Percentiles rank a stretch among this genome's conserved stretches.
phyloP scores from a whole-genome alignment of 2,113 vertebrate species.

The Vulpes lagopus region DNA sequence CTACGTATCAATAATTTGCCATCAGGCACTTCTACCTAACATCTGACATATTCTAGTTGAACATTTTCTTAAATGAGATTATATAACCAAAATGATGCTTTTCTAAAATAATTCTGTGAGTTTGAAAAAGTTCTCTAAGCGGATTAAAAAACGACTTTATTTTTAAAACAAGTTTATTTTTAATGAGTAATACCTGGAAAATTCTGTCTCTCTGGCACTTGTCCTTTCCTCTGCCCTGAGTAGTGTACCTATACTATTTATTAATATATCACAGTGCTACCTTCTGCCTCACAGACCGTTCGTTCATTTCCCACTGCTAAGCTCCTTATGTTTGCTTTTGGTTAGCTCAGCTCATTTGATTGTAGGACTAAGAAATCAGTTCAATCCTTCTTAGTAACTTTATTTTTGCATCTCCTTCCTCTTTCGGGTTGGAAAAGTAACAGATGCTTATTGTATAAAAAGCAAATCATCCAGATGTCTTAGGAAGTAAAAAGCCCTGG shows the following conservation, averaged over 20 bases:
- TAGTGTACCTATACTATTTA: background rate
- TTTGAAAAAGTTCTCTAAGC: constrained; percentile 40
- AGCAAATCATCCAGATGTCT: constrained; percentile 67
- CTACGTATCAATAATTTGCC: background rate
- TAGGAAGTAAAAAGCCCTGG: constrained; percentile 63
- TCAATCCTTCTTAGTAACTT: constrained; percentile 35
- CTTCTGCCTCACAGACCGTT: background rate
- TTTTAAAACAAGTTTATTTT: constrained; percentile 34
- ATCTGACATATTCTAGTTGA: background rate
- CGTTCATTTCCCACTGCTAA: background rate
- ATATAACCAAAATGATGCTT: constrained; percentile 3
- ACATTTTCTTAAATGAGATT: constrained; percentile 37
- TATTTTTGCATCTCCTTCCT: constrained; percentile 56
- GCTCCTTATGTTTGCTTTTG: constrained; percentile 18
- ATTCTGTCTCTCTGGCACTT: background rate
- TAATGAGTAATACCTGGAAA: constrained; percentile 36
- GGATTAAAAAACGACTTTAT: constrained; percentile 5
- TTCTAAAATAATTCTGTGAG: constrained; percentile 58
- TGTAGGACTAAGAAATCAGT: constrained; percentile 40
- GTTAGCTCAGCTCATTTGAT: constrained; percentile 11
- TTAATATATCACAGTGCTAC: background rate
- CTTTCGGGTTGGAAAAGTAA: constrained; percentile 61
- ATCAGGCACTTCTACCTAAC: background rate
- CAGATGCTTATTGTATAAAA: constrained; percentile 76
- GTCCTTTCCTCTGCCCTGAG: background rate